Evolutionary conservation across 2,888 invertebrate genomes (phyloP).

Genomic region (Meghimatium bilineatum): DNA sequence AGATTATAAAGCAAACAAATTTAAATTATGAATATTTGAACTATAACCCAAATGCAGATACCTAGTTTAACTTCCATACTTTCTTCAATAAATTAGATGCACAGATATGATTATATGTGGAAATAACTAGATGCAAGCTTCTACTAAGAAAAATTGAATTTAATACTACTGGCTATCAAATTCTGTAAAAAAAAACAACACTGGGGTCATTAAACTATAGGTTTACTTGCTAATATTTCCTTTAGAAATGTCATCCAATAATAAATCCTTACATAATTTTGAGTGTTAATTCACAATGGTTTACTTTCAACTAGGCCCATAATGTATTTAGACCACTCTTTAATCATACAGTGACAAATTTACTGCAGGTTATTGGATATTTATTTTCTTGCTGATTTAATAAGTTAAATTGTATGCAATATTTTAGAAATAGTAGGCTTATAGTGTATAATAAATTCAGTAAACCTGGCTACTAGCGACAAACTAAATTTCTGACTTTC

Average conservation of each 20-base stretch:
- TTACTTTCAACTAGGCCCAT: no score
- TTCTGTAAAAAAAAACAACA: neutral
- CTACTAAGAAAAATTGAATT: neutral
- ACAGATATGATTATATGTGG: neutral
- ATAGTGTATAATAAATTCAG: no score
- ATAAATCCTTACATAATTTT: neutral
- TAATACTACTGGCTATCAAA: neutral
- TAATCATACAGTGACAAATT: no score
- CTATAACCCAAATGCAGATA: neutral
- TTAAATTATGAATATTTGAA: neutral
- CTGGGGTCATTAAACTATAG: neutral
- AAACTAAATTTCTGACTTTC: no score
- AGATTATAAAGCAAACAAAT: neutral
- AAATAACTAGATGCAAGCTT: neutral
- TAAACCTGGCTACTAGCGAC: no score
- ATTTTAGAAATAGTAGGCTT: no score
- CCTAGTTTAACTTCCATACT: neutral
- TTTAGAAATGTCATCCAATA: neutral
- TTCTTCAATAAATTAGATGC: neutral
- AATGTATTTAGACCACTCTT: no score
- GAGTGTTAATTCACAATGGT: no score
- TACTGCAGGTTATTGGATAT: no score
- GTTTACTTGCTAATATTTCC: neutral
- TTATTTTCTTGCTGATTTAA: no score
- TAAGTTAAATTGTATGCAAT: no score